Base-by-base conservation (phyloP, 2,797 vertebrate species). In the Xiphophorus birchmanni region DNA sequence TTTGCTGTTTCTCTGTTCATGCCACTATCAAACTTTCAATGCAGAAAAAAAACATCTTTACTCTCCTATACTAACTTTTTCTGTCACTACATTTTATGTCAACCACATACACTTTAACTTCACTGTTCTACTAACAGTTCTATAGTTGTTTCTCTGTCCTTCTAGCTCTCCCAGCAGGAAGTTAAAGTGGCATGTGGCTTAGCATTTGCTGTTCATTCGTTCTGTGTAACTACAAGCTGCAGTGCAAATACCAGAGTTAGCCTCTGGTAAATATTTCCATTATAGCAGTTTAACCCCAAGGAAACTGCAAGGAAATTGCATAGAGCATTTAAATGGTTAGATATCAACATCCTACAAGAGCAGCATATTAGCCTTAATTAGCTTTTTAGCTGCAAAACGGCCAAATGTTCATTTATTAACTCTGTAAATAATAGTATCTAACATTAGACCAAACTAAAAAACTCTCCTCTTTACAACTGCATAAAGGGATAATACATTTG, bases 111-210 rank as follows among this genome's bases (percentile, higher is more conserved):
- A 73, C 79, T 52, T 82, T 80, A 72, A 82, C 82, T 76, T 73
- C 47, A 42, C 58, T 37, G 35, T 47, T 76, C 63, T n/a, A 40
- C 50, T 76, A 75, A 48, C 71, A 0, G 71, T 67, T 65, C 63
- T 52, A 48, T 82, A 81, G 89, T 76, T 47, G 63, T 84, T 84
- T 85, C 82, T 84, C 72, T 45, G 37, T 86, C 85, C 85, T 87
- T 81, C 60, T 71, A n/a, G 75, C 73, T 84, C 65, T 82, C 94
- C 80, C 95, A 92, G 91, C 88, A 85, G 90, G 95, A 90, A 71
- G 83, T 88, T 93, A 91, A 95, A 92, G 88, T 88, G 93, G 88
- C 94, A 95, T 92, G 94, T 95, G 94, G 89, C 85, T 80, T 77
- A 87, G 92, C 94, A 95, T 91, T 94, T 95, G 95, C 91, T 93